These are phyloP conservation scores for Drosophila tropicalis DNA, from an alignment of 1,140 invertebrate genomes.

Conservation along the genomic window DNA sequence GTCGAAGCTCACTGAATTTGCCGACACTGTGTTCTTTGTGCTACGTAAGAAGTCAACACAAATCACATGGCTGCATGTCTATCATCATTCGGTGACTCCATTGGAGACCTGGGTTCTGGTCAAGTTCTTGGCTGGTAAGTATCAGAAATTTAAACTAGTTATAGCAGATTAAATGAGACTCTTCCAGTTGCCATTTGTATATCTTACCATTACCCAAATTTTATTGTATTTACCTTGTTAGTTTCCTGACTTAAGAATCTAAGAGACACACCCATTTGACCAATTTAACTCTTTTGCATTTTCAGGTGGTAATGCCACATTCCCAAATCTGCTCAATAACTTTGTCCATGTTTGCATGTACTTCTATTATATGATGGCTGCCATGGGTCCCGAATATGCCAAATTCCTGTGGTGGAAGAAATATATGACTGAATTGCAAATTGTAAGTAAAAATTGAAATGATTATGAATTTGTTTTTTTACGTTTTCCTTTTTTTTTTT, in stretches of 20 bases:
- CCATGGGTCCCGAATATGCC: conserved; percentile 95
- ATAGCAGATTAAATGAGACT: too few species aligned
- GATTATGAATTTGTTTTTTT: neutral
- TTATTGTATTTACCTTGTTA: too few species aligned
- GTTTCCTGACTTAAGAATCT: too few species aligned
- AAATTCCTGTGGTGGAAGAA: conserved; percentile 98
- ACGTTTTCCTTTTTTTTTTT: neutral
- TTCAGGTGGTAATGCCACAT: conserved; percentile 94
- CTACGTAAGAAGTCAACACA: conserved; percentile 96
- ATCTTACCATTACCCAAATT: too few species aligned
- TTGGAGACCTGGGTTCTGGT: conserved; percentile 97
- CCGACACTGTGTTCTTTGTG: conserved; percentile 97
- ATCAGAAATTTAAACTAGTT: neutral
- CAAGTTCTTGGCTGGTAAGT: conserved; percentile 94
- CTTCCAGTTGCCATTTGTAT: too few species aligned
- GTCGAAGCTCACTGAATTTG: conserved; percentile 97
- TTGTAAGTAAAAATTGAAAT: conserved; percentile 87
- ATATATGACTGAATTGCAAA: conserved; percentile 94
- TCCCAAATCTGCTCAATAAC: conserved; percentile 96
- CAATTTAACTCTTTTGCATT: neutral
- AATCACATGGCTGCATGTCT: conserved; percentile 95
- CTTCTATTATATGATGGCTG: conserved; percentile 95
- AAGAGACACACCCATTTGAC: neutral
- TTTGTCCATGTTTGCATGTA: conserved; percentile 98
- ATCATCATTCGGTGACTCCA: conserved; percentile 97